phyloP scores from a whole-genome alignment of 2,113 vertebrate species.

The Zosterops hypoxanthus region DNA sequence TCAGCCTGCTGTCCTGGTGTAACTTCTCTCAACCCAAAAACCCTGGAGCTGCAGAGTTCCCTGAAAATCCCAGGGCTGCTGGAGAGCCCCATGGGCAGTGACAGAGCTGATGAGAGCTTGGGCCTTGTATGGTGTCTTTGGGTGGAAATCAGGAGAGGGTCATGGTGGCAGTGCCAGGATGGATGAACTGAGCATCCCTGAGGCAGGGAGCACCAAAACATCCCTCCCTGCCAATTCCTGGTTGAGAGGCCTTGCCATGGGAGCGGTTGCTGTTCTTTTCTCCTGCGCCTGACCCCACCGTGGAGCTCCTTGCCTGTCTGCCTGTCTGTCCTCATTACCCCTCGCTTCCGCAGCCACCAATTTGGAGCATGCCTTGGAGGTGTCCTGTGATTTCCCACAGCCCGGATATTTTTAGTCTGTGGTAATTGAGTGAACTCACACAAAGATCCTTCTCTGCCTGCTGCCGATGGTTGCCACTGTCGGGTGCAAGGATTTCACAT shows the following conservation, averaged over 20 bases:
- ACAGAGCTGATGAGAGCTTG: not conserved
- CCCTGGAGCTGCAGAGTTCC: not conserved
- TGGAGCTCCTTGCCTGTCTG: not conserved
- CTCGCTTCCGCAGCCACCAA: not conserved
- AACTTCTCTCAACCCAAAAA: not conserved
- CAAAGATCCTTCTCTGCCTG: not conserved
- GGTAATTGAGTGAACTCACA: not conserved
- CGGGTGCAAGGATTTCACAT: not conserved
- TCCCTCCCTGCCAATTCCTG: not conserved
- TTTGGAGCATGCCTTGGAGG: not conserved
- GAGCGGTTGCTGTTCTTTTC: not conserved
- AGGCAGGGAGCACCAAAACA: not conserved
- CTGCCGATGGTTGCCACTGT: not conserved
- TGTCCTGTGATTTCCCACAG: not conserved
- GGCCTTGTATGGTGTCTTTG: not conserved
- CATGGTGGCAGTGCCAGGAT: accelerated
- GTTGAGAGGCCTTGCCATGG: not conserved
- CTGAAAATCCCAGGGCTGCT: not conserved
- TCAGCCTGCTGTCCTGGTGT: not conserved
- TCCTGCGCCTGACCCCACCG: not conserved
- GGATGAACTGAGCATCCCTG: not conserved
- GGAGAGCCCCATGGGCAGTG: accelerated
- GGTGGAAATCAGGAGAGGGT: not conserved
- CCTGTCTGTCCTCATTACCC: not conserved
- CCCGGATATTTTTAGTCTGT: conserved; percentile 37